Percentiles rank a stretch among this genome's conserved stretches.
phyloP scores from a whole-genome alignment of 1,140 invertebrate species.

The Drosophila eugracilis region DNA sequence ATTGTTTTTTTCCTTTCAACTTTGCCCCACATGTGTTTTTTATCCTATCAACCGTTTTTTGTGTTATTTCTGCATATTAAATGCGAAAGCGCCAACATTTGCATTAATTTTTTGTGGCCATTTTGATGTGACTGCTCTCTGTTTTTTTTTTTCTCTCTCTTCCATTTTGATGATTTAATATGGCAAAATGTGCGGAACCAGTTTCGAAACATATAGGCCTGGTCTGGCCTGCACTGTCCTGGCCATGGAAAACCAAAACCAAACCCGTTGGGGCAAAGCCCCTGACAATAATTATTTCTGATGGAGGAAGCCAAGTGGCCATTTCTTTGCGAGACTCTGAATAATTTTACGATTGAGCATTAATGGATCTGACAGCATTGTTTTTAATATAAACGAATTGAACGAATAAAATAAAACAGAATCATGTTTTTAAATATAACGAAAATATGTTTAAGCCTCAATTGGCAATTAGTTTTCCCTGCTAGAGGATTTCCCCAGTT shows the following conservation, averaged over 20 bases:
- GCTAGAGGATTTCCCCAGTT: not conserved
- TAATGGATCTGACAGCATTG: conserved; percentile 38
- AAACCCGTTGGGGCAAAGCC: not conserved
- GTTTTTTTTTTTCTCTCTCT: conserved; percentile 13
- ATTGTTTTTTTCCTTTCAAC: conserved; percentile 34
- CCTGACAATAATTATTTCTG: conserved; percentile 36
- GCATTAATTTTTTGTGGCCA: conserved; percentile 45
- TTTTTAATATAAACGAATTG: conserved; percentile 24
- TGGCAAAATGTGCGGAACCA: conserved; percentile 35
- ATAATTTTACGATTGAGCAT: conserved; percentile 47
- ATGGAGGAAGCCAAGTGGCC: conserved; percentile 41
- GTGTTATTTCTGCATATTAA: conserved; percentile 46
- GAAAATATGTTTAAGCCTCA: conserved; percentile 7
- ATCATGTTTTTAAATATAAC: conserved; percentile 16
- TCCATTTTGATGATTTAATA: conserved; percentile 46
- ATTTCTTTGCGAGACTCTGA: conserved; percentile 29
- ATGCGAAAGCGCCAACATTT: conserved; percentile 49
- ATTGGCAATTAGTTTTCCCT: not conserved
- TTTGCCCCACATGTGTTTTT: conserved; percentile 19
- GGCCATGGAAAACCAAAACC: conserved; percentile 10
- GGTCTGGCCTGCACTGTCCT: no score
- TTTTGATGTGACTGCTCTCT: conserved; percentile 48
- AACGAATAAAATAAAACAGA: conserved; percentile 23
- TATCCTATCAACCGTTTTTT: conserved; percentile 16
- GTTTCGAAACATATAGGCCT: conserved; percentile 10